Evolutionary conservation across 2,888 invertebrate species (phyloP).

Genomic region (Periphyllus acericola): DNA sequence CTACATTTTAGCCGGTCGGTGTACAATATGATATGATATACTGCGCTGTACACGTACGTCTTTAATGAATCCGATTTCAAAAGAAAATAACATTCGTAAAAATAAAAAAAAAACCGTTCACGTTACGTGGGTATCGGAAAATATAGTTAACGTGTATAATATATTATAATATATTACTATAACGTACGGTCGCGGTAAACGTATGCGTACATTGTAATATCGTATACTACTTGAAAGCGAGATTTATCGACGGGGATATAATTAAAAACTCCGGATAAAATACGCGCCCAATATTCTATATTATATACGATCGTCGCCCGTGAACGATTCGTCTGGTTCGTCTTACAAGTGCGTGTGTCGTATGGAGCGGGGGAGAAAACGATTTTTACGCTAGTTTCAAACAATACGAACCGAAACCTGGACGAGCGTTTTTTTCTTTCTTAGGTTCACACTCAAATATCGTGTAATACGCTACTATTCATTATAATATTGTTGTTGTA

Average conservation of each 20-base stretch:
- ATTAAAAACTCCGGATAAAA: neutral
- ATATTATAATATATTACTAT: no score
- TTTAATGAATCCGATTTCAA: neutral
- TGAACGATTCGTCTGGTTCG: neutral
- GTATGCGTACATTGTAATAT: neutral
- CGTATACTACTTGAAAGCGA: neutral
- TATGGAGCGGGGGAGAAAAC: neutral
- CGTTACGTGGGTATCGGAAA: neutral
- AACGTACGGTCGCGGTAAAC: neutral
- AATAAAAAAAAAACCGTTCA: no score
- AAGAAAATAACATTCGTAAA: no score
- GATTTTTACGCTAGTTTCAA: neutral
- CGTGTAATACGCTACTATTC: no score
- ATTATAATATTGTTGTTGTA: no score
- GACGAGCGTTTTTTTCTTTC: no score
- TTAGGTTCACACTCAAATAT: no score
- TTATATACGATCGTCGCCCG: no score
- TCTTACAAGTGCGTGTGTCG: neutral
- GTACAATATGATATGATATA: neutral
- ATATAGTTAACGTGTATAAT: neutral
- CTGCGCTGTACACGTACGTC: neutral
- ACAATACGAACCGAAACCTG: no score
- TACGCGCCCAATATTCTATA: neutral
- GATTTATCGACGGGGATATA: conserved; percentile 7
- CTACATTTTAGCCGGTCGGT: neutral